phyloP scores from a whole-genome alignment of 2,113 vertebrate species.

The Pterocles orientalis region DNA sequence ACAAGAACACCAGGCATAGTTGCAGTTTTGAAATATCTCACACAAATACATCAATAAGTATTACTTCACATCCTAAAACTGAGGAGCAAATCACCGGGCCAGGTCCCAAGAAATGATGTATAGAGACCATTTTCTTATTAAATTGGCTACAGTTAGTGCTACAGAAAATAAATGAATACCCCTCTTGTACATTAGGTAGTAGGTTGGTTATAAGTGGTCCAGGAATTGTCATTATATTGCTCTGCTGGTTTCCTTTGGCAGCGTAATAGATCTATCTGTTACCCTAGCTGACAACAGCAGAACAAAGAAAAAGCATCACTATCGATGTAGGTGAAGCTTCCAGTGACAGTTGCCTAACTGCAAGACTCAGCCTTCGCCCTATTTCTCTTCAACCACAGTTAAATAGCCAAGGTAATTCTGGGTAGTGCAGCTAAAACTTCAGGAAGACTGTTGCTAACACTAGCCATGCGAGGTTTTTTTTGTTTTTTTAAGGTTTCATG shows the following conservation, averaged over 20 bases:
- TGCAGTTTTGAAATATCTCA: neutral
- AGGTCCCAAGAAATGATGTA: neutral
- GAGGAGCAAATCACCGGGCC: neutral
- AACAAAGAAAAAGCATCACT: neutral
- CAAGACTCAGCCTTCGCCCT: neutral
- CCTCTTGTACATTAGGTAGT: neutral
- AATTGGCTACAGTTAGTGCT: constrained; percentile 24
- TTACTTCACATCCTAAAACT: neutral
- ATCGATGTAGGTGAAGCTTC: neutral
- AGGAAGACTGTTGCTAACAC: neutral
- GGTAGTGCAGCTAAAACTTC: neutral
- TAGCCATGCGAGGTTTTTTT: neutral
- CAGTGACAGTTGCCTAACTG: neutral
- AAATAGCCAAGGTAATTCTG: neutral
- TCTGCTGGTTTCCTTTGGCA: constrained; percentile 21
- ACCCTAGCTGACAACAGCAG: constrained; percentile 28
- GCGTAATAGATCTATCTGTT: neutral
- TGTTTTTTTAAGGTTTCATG: neutral
- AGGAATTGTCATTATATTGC: constrained; percentile 12
- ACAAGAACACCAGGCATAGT: neutral
- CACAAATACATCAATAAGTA: neutral
- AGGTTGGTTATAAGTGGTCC: neutral
- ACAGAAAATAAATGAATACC: constrained; percentile 12
- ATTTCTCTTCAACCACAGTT: neutral
- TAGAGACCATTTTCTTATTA: neutral